phyloP scores from a whole-genome alignment of 2,888 invertebrate genomes.

The Serrognathus titanus region DNA sequence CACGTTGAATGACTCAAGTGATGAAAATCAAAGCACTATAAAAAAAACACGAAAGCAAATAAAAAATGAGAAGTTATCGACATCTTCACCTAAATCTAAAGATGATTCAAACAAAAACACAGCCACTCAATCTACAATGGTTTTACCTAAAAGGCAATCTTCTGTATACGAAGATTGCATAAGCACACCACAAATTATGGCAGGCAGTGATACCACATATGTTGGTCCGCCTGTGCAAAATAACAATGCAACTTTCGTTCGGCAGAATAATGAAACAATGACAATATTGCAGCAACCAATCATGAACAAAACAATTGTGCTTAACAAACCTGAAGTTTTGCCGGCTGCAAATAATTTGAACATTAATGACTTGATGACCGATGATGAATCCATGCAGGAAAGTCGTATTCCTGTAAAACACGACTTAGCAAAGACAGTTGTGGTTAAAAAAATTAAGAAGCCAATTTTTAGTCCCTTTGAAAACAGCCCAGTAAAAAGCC shows the following conservation, averaged over 20 bases:
- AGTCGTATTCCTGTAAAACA: constrained; percentile 13
- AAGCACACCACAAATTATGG: neutral
- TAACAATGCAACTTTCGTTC: neutral
- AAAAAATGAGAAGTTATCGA: neutral
- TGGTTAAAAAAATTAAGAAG: constrained; percentile 18
- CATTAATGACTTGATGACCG: constrained; percentile 28
- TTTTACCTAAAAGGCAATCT: too few relatives aligned
- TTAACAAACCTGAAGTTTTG: constrained; percentile 9
- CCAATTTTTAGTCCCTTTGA: constrained; percentile 55
- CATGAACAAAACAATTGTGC: constrained; percentile 22
- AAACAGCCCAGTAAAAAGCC: constrained; percentile 59
- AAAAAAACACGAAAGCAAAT: constrained; percentile 9
- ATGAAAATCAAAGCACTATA: constrained; percentile 21
- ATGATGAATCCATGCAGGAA: constrained; percentile 32
- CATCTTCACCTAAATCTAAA: too few relatives aligned
- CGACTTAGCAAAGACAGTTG: constrained; percentile 3
- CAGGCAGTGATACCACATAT: too few relatives aligned
- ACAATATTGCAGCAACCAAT: neutral
- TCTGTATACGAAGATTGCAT: too few relatives aligned
- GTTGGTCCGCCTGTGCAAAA: too few relatives aligned
- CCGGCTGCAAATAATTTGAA: constrained; percentile 1
- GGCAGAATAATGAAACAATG: constrained; percentile 6
- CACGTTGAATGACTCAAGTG: constrained; percentile 30
- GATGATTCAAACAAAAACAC: too few relatives aligned
- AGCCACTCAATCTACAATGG: too few relatives aligned